Evolutionary conservation across 2,888 invertebrate species (phyloP), one percentile per base, ranked within the genome.

Genomic region (Theodoxus fluviatilis): DNA sequence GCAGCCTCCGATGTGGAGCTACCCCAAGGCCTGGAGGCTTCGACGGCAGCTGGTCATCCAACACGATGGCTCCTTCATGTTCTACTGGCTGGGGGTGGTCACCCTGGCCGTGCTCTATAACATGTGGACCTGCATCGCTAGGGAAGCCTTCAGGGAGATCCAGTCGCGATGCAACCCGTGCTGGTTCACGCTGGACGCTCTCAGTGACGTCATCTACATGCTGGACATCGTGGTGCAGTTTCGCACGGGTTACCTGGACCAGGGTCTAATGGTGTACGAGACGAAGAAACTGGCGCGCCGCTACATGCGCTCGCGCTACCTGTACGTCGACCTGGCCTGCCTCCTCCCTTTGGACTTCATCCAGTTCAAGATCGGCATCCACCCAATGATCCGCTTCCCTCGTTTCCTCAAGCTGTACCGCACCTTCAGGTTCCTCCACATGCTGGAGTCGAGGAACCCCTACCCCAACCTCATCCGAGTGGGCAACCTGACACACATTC

Each of bases 391-490:
- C 79, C 91, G 97, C 82, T 87, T 88, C 73, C 88, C 88, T 33
- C 78, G 88, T 37, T 87, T 87, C 79, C 73, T 86, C 40, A 87
- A 94, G 78, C 78, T 94, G 74, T 96, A 97, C 88, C 91, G 97
- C 77, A 93, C 95, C 71, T 93, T 84, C 65, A 73, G 95, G 82
- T 93, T 93, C 88, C 94, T 95, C 88, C 96, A 97, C 89, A 96
- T 96, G 90, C 95, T 96, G 82, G 97, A 97, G 88, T 96, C 96
- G 67, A 90, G 96, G 80, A 96, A 96, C 4, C 94, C 96, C 72
- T 97, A 95, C 89, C 97, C 97, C 33, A 97, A 97, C 90, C 91
- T 97, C 86, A 96, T 96, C 94, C 91, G 97, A 22, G 97, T 97
- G 77, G 92, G 95, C 84, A 97, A 96, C 89, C 90, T 97, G 75